Base-by-base conservation (phyloP, 2,113 vertebrate genomes). In the Clarias batrachus region DNA sequence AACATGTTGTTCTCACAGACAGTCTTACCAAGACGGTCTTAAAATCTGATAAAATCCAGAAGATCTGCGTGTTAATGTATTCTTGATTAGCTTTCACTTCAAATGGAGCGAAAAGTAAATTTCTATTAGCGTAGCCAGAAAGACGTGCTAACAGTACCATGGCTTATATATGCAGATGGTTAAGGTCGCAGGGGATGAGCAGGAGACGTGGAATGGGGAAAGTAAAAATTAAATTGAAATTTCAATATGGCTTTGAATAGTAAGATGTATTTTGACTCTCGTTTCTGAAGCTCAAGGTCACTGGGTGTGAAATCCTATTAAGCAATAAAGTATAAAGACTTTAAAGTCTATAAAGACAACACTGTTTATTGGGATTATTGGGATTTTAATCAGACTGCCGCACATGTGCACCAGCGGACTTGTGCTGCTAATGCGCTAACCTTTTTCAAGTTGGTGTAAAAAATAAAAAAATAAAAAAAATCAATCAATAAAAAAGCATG, bases 91-190 rank as follows among this genome's bases (percentile, higher is more conserved):
- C 54, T 78, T 82, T 57, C 13, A 74, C 41, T 84, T 79, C 10
- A 84, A 81, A 84, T 77, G 81, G 52, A 74, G 71, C 68, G 21
- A 70, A 87, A 86, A 71, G 59, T 66, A 88, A 25, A 83, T 80
- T 79, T 73, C 78, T 80, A 81, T 89, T 87, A 86, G 71, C 59
- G 17, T 21, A 54, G 59, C 52, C 59, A 73, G 73, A 63, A 59
- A 59, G 83, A 37, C 54, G 17, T 66, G 54, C 63, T 57, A 82
- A 76, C 37, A 78, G 37, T 52, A 57, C 54, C 84, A 48, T 77
- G 79, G 33, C 76, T 85, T 78, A 83, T 87, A n/a, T 59, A 87
- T 82, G 88, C 59, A 63, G 62, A 87, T 81, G 33, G 54, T 85
- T 54, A 82, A 81, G 81, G 86, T 86, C 57, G 23, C 17, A 1